Conservation (phyloP, 1,140 invertebrate genomes). For the Bombus picipes region DNA sequence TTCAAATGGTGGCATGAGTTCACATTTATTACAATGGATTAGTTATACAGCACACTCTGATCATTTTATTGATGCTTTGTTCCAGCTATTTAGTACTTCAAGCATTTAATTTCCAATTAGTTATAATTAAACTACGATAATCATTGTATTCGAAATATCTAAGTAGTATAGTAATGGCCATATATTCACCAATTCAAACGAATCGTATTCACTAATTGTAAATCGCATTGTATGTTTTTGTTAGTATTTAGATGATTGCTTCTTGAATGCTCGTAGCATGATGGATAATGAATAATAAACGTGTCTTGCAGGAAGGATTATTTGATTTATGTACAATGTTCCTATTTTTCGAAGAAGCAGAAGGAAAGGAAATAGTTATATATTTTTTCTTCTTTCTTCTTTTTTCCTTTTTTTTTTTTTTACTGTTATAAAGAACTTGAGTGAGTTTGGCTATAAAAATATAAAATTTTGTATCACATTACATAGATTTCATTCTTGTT, state of each 20-base stretch:
- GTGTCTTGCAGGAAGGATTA: conserved; percentile 19
- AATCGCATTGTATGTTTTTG: background rate
- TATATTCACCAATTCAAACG: background rate
- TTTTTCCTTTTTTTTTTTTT: fast-evolving
- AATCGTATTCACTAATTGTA: background rate
- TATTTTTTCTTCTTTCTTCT: too few relatives aligned
- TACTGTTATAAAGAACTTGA: too few relatives aligned
- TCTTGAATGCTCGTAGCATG: conserved; percentile 25
- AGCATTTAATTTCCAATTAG: background rate
- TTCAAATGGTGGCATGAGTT: conserved; percentile 43
- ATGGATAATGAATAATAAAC: conserved; percentile 16
- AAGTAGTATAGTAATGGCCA: background rate
- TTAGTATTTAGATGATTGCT: conserved; percentile 1
- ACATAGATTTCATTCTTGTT: too few relatives aligned
- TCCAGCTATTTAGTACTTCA: background rate
- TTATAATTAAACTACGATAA: background rate
- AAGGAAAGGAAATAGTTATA: background rate
- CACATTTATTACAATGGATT: background rate
- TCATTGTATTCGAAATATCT: background rate
- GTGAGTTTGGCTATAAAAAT: too few relatives aligned
- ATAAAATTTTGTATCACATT: too few relatives aligned
- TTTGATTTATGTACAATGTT: background rate
- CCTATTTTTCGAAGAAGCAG: background rate
- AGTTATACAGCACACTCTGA: background rate
- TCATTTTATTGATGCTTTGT: background rate